Conservation (phyloP, 2,888 invertebrate genomes). For the Galerucella calmariensis region DNA sequence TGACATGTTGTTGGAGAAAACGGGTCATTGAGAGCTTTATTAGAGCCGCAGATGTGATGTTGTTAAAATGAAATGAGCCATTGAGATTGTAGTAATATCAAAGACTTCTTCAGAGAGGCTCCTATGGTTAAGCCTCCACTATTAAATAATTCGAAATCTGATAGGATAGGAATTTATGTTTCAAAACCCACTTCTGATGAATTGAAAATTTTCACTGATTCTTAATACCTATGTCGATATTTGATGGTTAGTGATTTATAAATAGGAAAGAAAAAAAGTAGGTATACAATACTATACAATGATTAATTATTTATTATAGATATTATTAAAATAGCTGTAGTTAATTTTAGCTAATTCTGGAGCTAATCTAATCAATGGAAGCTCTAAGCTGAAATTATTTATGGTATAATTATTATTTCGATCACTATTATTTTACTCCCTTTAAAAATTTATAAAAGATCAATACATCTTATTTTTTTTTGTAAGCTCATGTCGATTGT, state of each 20-base stretch:
- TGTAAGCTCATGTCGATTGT: conserved; percentile 57
- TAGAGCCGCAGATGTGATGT: no score
- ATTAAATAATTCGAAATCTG: no score
- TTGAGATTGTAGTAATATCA: no score
- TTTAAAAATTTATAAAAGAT: conserved; percentile 60
- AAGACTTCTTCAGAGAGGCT: no score
- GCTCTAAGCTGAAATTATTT: conserved; percentile 52
- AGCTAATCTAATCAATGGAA: conserved; percentile 48
- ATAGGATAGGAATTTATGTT: no score
- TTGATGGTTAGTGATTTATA: neutral
- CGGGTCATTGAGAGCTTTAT: no score
- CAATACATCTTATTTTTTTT: conserved; percentile 47
- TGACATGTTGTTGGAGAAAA: no score
- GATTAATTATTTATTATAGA: conserved; percentile 25
- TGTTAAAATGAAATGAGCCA: no score
- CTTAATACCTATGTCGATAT: neutral
- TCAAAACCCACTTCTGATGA: neutral
- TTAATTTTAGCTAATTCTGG: conserved; percentile 31
- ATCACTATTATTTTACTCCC: conserved; percentile 38
- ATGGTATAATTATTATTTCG: conserved; percentile 25
- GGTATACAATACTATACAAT: conserved; percentile 22
- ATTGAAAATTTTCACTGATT: neutral
- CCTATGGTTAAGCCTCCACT: no score
- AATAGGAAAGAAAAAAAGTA: neutral
- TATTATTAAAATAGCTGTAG: conserved; percentile 34